These are phyloP conservation scores for Speoplatyrhinus poulsoni DNA, from an alignment of 2,113 vertebrate genomes.

Conservation along the genomic window DNA sequence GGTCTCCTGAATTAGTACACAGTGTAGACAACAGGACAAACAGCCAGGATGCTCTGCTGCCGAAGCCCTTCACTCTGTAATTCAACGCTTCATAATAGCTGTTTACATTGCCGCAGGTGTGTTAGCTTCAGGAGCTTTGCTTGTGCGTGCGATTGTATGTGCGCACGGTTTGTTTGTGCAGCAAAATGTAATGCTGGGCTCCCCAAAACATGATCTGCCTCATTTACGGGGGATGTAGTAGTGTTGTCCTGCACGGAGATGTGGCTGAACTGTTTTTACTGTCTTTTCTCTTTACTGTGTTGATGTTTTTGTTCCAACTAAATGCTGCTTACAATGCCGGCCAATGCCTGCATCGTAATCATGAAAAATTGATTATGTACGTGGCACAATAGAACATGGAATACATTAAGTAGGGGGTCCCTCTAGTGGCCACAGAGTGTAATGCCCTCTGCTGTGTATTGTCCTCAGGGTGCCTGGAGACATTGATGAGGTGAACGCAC, in stretches of 20 bases:
- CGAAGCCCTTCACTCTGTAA: constrained; percentile 35
- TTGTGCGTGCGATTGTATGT: constrained; percentile 3
- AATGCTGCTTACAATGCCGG: constrained; percentile 35
- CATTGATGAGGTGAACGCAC: constrained; percentile 89
- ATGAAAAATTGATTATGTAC: constrained; percentile 13
- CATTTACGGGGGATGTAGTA: not conserved
- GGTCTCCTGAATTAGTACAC: constrained; percentile 46
- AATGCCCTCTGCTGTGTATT: constrained; percentile 20
- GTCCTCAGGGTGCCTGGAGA: constrained; percentile 85
- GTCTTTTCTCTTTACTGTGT: constrained; percentile 14
- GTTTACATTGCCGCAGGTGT: constrained; percentile 50
- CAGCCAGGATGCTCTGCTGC: constrained; percentile 21
- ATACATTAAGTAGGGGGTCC: constrained; percentile 26
- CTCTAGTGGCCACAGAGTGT: constrained; percentile 58
- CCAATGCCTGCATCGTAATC: constrained; percentile 34
- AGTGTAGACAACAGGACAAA: constrained; percentile 49
- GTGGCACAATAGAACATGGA: not conserved
- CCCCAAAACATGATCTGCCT: constrained; percentile 1
- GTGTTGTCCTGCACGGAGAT: not conserved
- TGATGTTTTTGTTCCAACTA: constrained; percentile 40
- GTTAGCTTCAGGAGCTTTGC: constrained; percentile 30
- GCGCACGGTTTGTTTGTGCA: constrained; percentile 34
- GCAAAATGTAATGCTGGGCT: constrained; percentile 30
- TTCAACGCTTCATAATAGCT: constrained; percentile 51
- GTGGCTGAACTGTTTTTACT: constrained; percentile 19